These are phyloP conservation scores for Rhinella marina DNA, from an alignment of 2,797 vertebrate genomes.

Conservation along the genomic window DNA sequence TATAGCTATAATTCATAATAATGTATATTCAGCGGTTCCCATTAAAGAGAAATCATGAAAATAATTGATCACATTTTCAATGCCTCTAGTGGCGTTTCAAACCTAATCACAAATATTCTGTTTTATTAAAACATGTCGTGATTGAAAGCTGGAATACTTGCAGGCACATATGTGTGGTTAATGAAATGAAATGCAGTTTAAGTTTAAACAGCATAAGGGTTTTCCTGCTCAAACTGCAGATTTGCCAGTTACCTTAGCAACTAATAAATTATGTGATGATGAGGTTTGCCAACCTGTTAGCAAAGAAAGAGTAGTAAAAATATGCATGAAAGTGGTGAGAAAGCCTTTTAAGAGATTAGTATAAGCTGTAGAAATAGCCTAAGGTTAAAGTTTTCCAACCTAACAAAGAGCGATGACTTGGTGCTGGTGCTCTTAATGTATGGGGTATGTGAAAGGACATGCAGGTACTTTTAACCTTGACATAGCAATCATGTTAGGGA, in stretches of 20 bases:
- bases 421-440: slow-evolving; percentile 21
- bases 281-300: slow-evolving; percentile 57
- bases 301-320: slow-evolving; percentile 41
- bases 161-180: slow-evolving; percentile 57
- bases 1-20: neutral
- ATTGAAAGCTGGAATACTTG: slow-evolving; percentile 44
- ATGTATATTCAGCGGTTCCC: neutral
- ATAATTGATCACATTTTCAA: neutral
- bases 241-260: slow-evolving; percentile 9
- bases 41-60: neutral
- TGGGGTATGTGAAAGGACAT: slow-evolving; percentile 23
- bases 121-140: slow-evolving; percentile 45
- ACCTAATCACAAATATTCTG: slow-evolving; percentile 22
- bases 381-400: slow-evolving; percentile 56
- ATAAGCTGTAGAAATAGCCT: slow-evolving; percentile 58
- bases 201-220: slow-evolving; percentile 53
- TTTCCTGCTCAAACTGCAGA: slow-evolving; percentile 59
- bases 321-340: slow-evolving; percentile 19
- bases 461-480: slow-evolving; percentile 36
- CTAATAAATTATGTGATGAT: slow-evolving; percentile 60
- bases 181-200: slow-evolving; percentile 41
- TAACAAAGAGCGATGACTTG: slow-evolving; percentile 41
- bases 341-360: slow-evolving; percentile 56
- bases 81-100: neutral
- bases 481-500: slow-evolving; percentile 2